Percentiles rank a stretch among this genome's conserved stretches.
Evolutionary conservation across 2,888 invertebrate species (phyloP).

Genomic region (Cryptocephalus moraei): DNA sequence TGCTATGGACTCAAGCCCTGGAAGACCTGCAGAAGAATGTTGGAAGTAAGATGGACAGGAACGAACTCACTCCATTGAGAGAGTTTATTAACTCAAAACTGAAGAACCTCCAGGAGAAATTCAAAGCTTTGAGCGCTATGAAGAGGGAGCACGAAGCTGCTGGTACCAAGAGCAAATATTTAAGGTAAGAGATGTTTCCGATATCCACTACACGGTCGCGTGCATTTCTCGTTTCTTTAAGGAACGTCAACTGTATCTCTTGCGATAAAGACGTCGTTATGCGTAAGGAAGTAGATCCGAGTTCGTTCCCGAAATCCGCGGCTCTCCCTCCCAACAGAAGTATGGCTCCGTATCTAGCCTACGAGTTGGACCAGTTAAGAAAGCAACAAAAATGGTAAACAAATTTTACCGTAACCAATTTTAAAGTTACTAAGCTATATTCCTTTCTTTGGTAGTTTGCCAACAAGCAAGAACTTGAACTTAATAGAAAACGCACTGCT

Average conservation of each 20-base stretch:
- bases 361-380: conserved; percentile 52
- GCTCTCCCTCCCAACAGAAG: conserved; percentile 48
- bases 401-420: not conserved
- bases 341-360: conserved; percentile 61
- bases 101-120: conserved; percentile 48
- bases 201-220: not conserved
- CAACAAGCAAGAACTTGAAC: conserved; percentile 37
- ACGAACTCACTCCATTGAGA: conserved; percentile 52
- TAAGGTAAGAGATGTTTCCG: conserved; percentile 39
- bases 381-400: conserved; percentile 41
- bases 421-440: not conserved
- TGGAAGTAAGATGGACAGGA: conserved; percentile 53
- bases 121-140: conserved; percentile 48
- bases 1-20: conserved; percentile 54
- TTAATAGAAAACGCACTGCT: conserved; percentile 36
- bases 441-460: conserved; percentile 23
- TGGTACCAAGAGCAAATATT: conserved; percentile 54
- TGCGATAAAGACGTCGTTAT: conserved; percentile 68
- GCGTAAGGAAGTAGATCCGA: conserved; percentile 45
- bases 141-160: conserved; percentile 60
- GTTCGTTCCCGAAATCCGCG: conserved; percentile 40
- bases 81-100: conserved; percentile 55
- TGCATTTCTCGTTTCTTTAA: conserved; percentile 22
- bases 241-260: conserved; percentile 65
- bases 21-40: conserved; percentile 58